Base-by-base conservation (phyloP, 2,888 invertebrate species). In the Drosophila yooni region DNA sequence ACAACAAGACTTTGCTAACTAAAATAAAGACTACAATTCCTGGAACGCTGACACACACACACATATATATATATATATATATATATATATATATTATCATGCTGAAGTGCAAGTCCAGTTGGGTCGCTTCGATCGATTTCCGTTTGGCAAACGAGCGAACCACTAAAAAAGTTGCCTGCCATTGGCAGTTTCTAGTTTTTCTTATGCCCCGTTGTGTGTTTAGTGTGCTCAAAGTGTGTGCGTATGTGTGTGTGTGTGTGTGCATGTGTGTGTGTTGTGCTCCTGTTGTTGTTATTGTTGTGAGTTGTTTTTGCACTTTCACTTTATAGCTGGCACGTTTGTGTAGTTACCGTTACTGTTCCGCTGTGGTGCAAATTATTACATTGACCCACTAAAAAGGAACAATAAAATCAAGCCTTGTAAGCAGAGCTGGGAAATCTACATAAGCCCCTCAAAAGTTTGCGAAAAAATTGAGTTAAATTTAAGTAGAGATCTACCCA, bases 341-440 rank as follows among this genome's bases (percentile, higher is more conserved):
- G 70, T 58, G 63, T 70, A 74, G 83, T 81, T 86, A 66, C 74
- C 67, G 72, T 75, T 88, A 70, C 85, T 31, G 51, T 70, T 74
- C 64, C 70, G 71, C 70, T 80, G 71, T 70, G 74, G 70, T 76
- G 78, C 82, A 80, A 86, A 89, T 89, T 86, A 86, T 86, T 89
- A 82, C 87, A 89, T 77, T 86, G 86, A 87, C 86, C 89, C 72
- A 89, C 66, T 87, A 89, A 79, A 71, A 76, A 48, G 64, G 61
- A 70, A 67, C 73, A 67, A 52, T 10, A 51, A 58, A 51, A 58
- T 21, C 52, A 48, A 48, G 52, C 57, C 46, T 46, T 7, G 25
- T 46, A n/a, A 61, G 54, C 21, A 50, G 21, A 29, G 21, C 13
- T n/a, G 56, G 4, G 0, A 50, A 71, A 50, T 29, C 36, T 40